Percentiles rank a stretch among this genome's conserved stretches.
Evolutionary conservation across 2,888 invertebrate species (phyloP).

Genomic region (Aphelenchoides bicaudatus): DNA sequence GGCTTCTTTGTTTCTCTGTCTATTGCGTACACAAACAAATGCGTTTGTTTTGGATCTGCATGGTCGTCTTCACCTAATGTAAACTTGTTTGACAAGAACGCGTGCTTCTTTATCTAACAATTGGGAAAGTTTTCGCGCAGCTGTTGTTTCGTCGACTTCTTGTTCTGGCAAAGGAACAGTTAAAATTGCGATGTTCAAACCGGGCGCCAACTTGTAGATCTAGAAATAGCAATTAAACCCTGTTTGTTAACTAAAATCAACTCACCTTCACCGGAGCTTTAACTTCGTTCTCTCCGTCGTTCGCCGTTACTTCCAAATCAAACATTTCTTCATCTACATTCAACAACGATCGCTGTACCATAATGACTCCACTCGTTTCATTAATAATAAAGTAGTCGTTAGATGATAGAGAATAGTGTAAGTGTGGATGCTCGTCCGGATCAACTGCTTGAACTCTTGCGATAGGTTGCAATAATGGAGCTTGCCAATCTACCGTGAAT

Average conservation of each 20-base stretch:
- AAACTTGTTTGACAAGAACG: slow-evolving; percentile 47
- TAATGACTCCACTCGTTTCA: slow-evolving; percentile 38
- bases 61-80: slow-evolving; percentile 39
- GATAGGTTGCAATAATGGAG: slow-evolving; percentile 29
- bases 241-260: background rate
- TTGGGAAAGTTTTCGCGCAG: slow-evolving; percentile 37
- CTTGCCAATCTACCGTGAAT: slow-evolving; percentile 48
- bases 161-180: slow-evolving; percentile 36
- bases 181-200: slow-evolving; percentile 46
- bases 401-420: slow-evolving; percentile 36
- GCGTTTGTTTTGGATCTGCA: slow-evolving; percentile 37
- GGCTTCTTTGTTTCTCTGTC: slow-evolving; percentile 41
- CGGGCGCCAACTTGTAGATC: slow-evolving; percentile 47
- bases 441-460: slow-evolving; percentile 46
- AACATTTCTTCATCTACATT: slow-evolving; percentile 31
- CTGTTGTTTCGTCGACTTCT: slow-evolving; percentile 38
- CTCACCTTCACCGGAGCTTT: slow-evolving; percentile 41
- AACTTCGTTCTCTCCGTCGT: slow-evolving; percentile 41
- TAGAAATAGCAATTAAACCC: slow-evolving; percentile 11
- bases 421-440: slow-evolving; percentile 36
- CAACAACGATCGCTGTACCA: slow-evolving; percentile 32
- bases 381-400: slow-evolving; percentile 45
- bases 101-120: slow-evolving; percentile 38
- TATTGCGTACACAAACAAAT: slow-evolving; percentile 48
- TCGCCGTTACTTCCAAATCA: slow-evolving; percentile 38